Base-by-base conservation (phyloP, 2,113 vertebrate species). In the Megaleporinus macrocephalus region DNA sequence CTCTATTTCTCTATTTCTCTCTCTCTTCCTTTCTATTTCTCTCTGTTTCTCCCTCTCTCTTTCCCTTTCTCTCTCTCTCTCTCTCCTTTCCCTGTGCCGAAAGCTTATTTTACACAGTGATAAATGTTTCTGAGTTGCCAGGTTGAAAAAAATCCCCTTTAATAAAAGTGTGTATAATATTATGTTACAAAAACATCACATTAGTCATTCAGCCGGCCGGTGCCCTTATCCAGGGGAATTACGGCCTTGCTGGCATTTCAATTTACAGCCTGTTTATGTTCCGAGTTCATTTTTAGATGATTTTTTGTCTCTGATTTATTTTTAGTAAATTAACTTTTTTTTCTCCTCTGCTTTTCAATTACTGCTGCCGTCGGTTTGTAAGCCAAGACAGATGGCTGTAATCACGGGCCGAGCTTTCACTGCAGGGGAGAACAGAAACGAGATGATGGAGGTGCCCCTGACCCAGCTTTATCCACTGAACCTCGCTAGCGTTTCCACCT, bases 191-290 rank as follows among this genome's bases (percentile, higher is more conserved):
- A 65, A 76, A 63, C 49, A 41, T 57, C 61, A 55, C 51, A 69
- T 73, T 41, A 77, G 49, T 24, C 59, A 18, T 68, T 72, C 63
- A 15, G 53, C 29, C 66, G 51, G 66, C n/a, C 65, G 24, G 51
- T 47, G 77, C 15, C 26, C 47, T 85, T 18, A 78, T 65, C 62
- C 11, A 10, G 24, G 41, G 74, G 27, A 62, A 83, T 85, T 69
- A 68, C 18, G 36, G 57, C 47, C 53, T 80, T 22, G 55, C 44
- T 41, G 49, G 63, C 55, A 71, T 83, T 78, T 82, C 79, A 29
- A 26, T 85, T 78, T 74, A 53, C 84, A 69, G 76, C 51, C 84
- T 87, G 85, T 89, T 90, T 86, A 84, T 81, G 84, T 89, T 89
- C 76, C 85, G 88, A 88, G 90, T 69, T 57, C 24, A 36, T 36